Base-by-base conservation (phyloP, 23 tunicate genomes). In the Phallusia fumigata region DNA sequence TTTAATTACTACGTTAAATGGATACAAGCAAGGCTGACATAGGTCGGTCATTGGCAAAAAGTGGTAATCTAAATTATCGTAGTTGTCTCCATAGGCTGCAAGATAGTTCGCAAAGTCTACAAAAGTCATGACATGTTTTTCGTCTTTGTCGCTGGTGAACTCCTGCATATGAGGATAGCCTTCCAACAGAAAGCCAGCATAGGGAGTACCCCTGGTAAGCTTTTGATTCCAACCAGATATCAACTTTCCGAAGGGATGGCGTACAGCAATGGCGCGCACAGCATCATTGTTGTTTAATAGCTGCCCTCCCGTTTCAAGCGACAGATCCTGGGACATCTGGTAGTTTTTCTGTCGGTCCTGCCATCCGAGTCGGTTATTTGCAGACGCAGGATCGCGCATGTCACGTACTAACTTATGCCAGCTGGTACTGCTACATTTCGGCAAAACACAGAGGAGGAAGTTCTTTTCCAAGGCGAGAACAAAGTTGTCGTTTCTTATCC, bases 201-300 rank as follows among this genome's bases (percentile, higher is more conserved):
- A 87, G 1, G 81, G 82, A 8, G 30, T 33, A 65, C 74, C 76
- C 32, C 53, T 65, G 30, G 79, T 74, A 15, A 87, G 44, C 35
- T 87, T 87, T 34, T 87, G 79, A 40, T 87, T 78, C 90, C 90
- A 87, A 16, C 83, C 90, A 18, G 90, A 87, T 35, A 87, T 81
- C 85, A 87, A 21, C 73, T 79, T 81, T 19, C 79, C 81, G 34
- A 87, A 87, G 22, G 90, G 90, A 76, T 87, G 90, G 30, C 85
- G 36, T 6, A 81, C 85, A 13, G 85, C 64, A 51, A 87, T 81
- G 18, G 79, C 90, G 13, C 65, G 45, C 21, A 87, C 82, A 0
- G 81, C 81, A 50, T 87, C 74, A 11, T 81, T 47, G 31, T 81
- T 33, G 31, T 35, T 74, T 19, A 87, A 30, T 8, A 87, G 75